Percentiles rank a stretch among this genome's conserved stretches.
phyloP scores from a whole-genome alignment of 2,888 invertebrate species.

The Elysia crispata region DNA sequence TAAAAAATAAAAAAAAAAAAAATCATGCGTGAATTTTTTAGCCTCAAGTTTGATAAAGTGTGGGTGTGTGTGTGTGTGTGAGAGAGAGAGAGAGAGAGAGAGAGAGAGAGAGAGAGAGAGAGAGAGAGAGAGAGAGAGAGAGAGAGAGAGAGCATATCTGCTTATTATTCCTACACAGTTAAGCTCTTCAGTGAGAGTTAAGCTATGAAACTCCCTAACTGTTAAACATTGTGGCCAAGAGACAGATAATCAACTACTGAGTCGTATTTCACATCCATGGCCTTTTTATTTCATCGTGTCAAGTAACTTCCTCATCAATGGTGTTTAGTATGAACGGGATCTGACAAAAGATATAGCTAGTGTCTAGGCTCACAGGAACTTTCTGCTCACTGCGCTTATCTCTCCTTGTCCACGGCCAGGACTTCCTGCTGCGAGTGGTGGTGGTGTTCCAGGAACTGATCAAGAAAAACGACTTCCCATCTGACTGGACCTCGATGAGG shows the following conservation, averaged over 20 bases:
- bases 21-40: too few relatives aligned
- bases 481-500: conserved; percentile 93
- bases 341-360: too few relatives aligned
- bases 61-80: conserved; percentile 23
- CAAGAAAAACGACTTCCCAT: conserved; percentile 88
- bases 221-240: too few relatives aligned
- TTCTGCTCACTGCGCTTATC: not conserved
- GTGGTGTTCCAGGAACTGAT: conserved; percentile 88
- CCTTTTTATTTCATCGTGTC: too few relatives aligned
- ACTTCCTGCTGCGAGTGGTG: conserved; percentile 90
- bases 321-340: too few relatives aligned
- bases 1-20: not conserved
- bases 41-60: not conserved
- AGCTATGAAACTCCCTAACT: too few relatives aligned
- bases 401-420: conserved; percentile 81
- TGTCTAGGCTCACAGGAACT: not conserved
- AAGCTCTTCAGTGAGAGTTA: too few relatives aligned
- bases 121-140: conserved; percentile 5
- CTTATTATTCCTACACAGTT: too few relatives aligned
- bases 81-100: conserved; percentile 10
- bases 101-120: conserved; percentile 13
- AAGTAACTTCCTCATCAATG: too few relatives aligned
- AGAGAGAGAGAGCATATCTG: not conserved
- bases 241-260: too few relatives aligned
- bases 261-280: too few relatives aligned